Evolutionary conservation across 2,113 vertebrate genomes (phyloP).

Genomic region (Donacobius atricapilla): DNA sequence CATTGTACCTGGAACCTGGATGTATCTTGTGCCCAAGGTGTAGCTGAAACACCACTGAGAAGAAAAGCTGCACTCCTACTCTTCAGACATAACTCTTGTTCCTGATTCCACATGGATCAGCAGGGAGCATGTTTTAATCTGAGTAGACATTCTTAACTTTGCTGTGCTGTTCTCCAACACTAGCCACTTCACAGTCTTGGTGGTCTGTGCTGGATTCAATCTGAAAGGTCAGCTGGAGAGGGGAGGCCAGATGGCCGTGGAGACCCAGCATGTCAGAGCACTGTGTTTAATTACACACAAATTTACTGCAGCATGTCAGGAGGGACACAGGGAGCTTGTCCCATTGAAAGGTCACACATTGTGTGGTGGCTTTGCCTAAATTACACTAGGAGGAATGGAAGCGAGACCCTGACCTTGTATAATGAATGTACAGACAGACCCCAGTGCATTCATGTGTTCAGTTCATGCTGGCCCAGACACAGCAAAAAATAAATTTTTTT

Average conservation of each 20-base stretch:
- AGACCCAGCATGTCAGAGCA: conserved; percentile 38
- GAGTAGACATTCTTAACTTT: background rate
- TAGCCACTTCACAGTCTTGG: background rate
- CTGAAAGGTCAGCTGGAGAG: conserved; percentile 49
- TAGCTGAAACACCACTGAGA: background rate
- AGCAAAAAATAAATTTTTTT: background rate
- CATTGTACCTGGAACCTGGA: rapidly evolving
- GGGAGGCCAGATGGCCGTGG: conserved; percentile 22
- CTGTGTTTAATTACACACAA: conserved; percentile 75
- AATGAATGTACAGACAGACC: conserved; percentile 56
- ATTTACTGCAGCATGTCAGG: conserved; percentile 67
- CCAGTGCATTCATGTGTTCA: conserved; percentile 19
- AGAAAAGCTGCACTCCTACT: background rate
- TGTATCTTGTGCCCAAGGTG: background rate
- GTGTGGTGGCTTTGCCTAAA: conserved; percentile 58
- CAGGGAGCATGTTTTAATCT: background rate
- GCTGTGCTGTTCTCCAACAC: background rate
- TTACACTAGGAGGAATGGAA: conserved; percentile 52
- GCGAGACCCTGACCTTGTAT: conserved; percentile 61
- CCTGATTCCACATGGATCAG: background rate
- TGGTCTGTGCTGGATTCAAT: conserved; percentile 47
- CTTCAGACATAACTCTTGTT: background rate
- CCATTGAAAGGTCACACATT: conserved; percentile 66
- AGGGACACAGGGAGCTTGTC: conserved; percentile 52
- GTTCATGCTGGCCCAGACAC: background rate